Evolutionary conservation across 2,888 invertebrate genomes (phyloP).

Genomic region (Cerceris rybyensis): DNA sequence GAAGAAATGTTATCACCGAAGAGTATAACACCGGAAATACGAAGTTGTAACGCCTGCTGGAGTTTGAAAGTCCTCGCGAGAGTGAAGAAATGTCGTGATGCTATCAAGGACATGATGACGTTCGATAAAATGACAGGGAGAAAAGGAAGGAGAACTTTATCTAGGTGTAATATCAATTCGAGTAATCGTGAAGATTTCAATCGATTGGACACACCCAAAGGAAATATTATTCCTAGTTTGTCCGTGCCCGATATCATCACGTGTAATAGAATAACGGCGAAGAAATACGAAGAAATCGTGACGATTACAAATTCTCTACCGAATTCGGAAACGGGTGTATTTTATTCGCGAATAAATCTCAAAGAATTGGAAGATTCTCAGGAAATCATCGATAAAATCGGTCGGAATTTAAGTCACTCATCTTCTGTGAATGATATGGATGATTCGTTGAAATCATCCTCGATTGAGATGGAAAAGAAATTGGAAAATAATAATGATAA

Average conservation of each 20-base stretch:
- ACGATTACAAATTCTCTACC: background rate
- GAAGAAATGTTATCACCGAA: background rate
- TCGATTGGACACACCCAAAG: background rate
- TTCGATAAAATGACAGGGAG: conserved; percentile 5
- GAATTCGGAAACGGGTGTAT: background rate
- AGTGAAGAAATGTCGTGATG: conserved; percentile 31
- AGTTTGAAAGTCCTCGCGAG: conserved; percentile 24
- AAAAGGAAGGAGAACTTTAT: background rate
- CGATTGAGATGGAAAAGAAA: background rate
- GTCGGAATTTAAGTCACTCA: too few relatives aligned
- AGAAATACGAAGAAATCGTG: background rate
- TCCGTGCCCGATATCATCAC: conserved; percentile 23
- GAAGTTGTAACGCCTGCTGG: conserved; percentile 11
- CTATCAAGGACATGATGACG: conserved; percentile 19
- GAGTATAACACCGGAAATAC: background rate
- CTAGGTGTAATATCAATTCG: background rate
- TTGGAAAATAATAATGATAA: too few relatives aligned
- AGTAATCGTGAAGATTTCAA: background rate
- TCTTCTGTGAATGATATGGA: background rate
- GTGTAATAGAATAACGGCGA: conserved; percentile 1
- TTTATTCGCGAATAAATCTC: background rate
- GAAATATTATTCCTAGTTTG: background rate
- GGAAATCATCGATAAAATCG: too few relatives aligned
- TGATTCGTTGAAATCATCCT: background rate
- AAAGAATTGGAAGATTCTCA: too few relatives aligned